A percentile compares a stretch with the other conserved stretches of the same genome.
phyloP scores from a whole-genome alignment of 2,888 invertebrate genomes.

The Epistrophella euchroma region DNA sequence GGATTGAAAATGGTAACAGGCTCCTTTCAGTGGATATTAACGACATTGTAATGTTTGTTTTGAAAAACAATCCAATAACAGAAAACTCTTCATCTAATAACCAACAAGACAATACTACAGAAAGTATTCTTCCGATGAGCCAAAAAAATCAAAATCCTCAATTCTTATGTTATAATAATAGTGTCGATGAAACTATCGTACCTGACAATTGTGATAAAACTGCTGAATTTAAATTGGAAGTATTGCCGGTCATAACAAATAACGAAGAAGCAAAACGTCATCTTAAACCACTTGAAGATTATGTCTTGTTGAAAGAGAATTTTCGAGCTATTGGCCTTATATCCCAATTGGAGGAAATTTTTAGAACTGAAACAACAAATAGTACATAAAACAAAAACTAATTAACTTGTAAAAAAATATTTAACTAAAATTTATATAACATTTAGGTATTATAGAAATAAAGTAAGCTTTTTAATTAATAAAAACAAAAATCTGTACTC shows the following conservation, averaged over 20 bases:
- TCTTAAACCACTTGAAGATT: slow-evolving; percentile 81
- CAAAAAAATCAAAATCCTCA: neutral
- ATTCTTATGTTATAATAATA: neutral
- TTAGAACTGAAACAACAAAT: slow-evolving; percentile 67
- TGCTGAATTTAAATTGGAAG: neutral
- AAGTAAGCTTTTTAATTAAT: no score
- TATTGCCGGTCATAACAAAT: slow-evolving; percentile 47
- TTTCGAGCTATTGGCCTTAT: slow-evolving; percentile 82
- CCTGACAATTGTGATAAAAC: neutral
- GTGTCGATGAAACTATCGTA: neutral
- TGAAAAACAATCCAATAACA: slow-evolving; percentile 27
- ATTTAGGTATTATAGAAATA: no score
- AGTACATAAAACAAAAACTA: no score
- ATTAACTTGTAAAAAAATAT: neutral
- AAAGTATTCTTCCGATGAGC: neutral
- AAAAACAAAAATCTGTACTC: no score
- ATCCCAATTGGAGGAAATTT: slow-evolving; percentile 80
- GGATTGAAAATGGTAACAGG: neutral
- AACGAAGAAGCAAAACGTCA: slow-evolving; percentile 80
- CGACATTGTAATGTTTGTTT: slow-evolving; percentile 31
- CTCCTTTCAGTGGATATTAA: slow-evolving; percentile 26
- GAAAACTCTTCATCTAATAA: neutral
- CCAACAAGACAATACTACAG: neutral
- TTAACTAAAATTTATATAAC: neutral
- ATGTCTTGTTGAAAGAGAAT: slow-evolving; percentile 81